Evolutionary conservation across 2,888 invertebrate species (phyloP).

Genomic region (Himalopsyche japonica): DNA sequence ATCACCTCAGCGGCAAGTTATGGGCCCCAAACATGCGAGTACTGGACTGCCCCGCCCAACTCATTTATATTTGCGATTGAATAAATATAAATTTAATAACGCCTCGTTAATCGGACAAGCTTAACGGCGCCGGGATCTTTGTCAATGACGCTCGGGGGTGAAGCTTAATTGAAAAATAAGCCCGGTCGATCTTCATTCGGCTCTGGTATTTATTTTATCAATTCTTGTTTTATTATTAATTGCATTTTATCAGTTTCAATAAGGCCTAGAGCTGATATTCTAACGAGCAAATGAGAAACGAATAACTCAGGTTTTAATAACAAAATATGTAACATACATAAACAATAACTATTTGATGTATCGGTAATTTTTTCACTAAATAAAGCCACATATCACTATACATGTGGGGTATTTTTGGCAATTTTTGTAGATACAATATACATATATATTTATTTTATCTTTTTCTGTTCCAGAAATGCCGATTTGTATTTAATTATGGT

Average conservation of each 20-base stretch:
- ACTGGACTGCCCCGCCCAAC: conserved; percentile 17
- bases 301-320: background rate
- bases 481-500: too few species aligned
- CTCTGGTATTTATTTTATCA: background rate
- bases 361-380: too few species aligned
- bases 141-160: conserved; percentile 11
- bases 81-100: conserved; percentile 26
- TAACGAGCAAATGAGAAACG: background rate
- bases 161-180: conserved; percentile 7
- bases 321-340: background rate
- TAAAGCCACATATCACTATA: too few species aligned
- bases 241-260: background rate
- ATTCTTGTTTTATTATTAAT: background rate
- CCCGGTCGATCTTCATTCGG: background rate
- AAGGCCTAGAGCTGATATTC: background rate
- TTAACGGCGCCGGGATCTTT: conserved; percentile 10
- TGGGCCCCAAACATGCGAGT: conserved; percentile 23
- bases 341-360: too few species aligned
- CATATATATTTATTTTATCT: too few species aligned
- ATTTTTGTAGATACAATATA: too few species aligned
- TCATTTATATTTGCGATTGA: conserved; percentile 18
- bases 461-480: too few species aligned
- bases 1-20: conserved; percentile 23
- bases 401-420: too few species aligned
- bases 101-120: conserved; percentile 10